Conservation (phyloP, 2,888 invertebrate species). For the Tetranychus piercei region DNA sequence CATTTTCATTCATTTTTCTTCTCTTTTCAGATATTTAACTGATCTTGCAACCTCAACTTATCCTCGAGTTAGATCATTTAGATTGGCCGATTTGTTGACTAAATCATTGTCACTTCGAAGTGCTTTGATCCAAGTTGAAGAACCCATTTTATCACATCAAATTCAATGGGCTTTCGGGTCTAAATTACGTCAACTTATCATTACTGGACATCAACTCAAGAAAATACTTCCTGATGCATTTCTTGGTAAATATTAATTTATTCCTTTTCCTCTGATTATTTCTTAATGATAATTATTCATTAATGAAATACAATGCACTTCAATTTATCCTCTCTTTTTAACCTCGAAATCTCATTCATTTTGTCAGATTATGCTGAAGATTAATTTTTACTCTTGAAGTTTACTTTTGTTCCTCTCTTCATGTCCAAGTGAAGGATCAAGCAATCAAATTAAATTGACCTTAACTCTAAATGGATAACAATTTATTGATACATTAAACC, state of each 20-base stretch:
- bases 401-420: background rate
- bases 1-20: background rate
- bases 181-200: constrained; percentile 57
- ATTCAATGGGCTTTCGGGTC: constrained; percentile 55
- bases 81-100: constrained; percentile 26
- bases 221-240: constrained; percentile 59
- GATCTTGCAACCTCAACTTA: constrained; percentile 26
- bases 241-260: constrained; percentile 24
- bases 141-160: constrained; percentile 52
- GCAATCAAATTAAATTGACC: no score
- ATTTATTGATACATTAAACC: background rate
- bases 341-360: background rate
- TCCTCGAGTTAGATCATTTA: constrained; percentile 26
- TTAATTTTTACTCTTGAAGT: background rate
- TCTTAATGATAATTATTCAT: background rate
- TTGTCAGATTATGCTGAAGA: background rate
- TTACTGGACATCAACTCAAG: constrained; percentile 54
- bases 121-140: constrained; percentile 48
- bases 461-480: background rate
- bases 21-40: constrained; percentile 23
- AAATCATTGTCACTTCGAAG: constrained; percentile 24
- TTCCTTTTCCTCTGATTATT: background rate
- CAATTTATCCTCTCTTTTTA: background rate
- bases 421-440: background rate
- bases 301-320: background rate